Evolutionary conservation across 2,797 vertebrate species (phyloP).

Genomic region (Macropodus opercularis): DNA sequence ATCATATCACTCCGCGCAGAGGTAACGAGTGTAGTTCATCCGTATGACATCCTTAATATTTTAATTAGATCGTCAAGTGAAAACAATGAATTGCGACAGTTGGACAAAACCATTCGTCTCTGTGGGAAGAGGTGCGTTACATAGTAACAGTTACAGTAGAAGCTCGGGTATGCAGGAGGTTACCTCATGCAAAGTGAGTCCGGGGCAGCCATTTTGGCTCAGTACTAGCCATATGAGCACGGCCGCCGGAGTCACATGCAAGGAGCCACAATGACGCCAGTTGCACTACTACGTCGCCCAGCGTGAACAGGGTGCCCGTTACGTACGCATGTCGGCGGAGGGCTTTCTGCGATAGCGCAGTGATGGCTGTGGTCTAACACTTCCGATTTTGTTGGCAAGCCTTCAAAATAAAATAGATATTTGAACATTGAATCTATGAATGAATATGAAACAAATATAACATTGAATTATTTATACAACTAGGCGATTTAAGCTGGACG

Average conservation of each 20-base stretch:
- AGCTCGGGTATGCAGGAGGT: conserved; percentile 10
- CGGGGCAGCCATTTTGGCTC: conserved; percentile 74
- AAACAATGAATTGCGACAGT: too few relatives aligned
- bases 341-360: conserved; percentile 60
- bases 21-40: conserved; percentile 30
- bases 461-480: too few relatives aligned
- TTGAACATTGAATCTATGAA: too few relatives aligned
- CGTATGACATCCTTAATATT: not conserved
- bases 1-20: conserved; percentile 67
- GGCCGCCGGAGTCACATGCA: not conserved
- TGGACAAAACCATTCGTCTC: too few relatives aligned
- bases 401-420: conserved; percentile 51
- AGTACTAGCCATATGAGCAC: not conserved
- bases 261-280: conserved; percentile 55
- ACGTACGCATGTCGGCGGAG: conserved; percentile 70
- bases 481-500: too few relatives aligned
- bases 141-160: not conserved
- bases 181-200: conserved; percentile 27
- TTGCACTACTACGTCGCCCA: conserved; percentile 52
- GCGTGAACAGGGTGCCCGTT: conserved; percentile 46
- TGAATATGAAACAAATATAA: too few relatives aligned
- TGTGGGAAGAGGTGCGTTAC: not conserved
- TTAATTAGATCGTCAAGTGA: not conserved
- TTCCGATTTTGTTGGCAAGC: conserved; percentile 23
- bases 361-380: conserved; percentile 26